Evolutionary conservation across 2,888 invertebrate species (phyloP), one percentile per base, ranked within the genome.

Genomic region (Orgyia antiqua): DNA sequence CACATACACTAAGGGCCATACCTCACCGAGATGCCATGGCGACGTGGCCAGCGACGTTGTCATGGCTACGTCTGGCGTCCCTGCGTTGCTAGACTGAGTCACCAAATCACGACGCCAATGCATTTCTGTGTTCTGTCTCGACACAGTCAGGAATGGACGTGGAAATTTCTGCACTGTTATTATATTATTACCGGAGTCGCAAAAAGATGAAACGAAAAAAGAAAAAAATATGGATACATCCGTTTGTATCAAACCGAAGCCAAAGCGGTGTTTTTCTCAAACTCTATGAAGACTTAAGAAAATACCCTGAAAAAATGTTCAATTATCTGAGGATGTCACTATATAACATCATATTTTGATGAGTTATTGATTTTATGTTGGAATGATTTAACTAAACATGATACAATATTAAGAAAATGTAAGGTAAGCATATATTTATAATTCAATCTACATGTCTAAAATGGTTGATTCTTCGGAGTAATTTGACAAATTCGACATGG

Each of bases 401-500:
- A 44, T 33, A 44, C 42, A 35, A 40, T 47, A 40, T 44, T 42
- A 33, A 48, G 41, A 42, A 43, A 48, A 45, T 45, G 15, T 15
- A 4, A 4, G 6, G 15, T 4, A 15, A 15, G 6, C 4, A 15
- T 4, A 15, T 4, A 19, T 19, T n/a, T 19, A 10, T 27, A 34
- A 27, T 33, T 32, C 28, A 33, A 33, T 32, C 32, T 39, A 39
- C 27, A 35, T 39, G 27, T 32, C 39, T 35, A 39, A 39, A 39
- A 39, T 39, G 24, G 32, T 27, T 34, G 34, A 35, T 27, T 35
- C 29, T 9, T 39, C 34, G 20, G 39, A 39, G 27, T 24, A 26
- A 29, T 34, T 32, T 39, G 39, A 9, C 38, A 33, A 26, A 38
- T 33, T 39, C 27, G 34, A 32, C 31, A 27, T 30, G 31, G 29